Conservation (phyloP, 2,797 vertebrate species). For the Phrynocephalus guinanensis region DNA sequence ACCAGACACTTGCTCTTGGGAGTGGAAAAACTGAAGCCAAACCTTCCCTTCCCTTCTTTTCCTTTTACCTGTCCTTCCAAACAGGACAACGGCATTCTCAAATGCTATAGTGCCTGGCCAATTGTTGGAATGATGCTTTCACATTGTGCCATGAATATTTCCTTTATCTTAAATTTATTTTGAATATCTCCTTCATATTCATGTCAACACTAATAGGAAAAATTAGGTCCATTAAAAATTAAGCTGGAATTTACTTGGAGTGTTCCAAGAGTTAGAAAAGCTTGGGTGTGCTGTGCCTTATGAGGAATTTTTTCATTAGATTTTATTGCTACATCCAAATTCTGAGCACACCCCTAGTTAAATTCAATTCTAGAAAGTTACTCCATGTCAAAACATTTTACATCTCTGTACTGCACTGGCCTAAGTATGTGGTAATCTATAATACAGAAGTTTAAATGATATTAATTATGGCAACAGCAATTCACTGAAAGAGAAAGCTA, state of each 20-base stretch:
- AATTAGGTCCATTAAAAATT: not conserved
- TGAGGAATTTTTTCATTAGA: not conserved
- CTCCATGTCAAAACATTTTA: not conserved
- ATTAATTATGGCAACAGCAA: not conserved
- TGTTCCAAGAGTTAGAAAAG: not conserved
- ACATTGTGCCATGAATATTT: not conserved
- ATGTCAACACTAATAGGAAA: not conserved
- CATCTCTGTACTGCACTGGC: not conserved
- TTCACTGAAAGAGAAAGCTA: not conserved
- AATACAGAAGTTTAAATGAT: not conserved
- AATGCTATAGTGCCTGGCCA: not conserved
- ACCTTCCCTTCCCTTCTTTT: not conserved
- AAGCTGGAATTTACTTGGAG: not conserved
- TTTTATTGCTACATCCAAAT: not conserved
- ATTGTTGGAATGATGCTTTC: not conserved
- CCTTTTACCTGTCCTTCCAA: not conserved
- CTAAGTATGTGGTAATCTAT: not conserved
- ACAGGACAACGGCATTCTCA: not conserved
- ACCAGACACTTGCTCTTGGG: too few relatives aligned
- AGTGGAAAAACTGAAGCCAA: not conserved
- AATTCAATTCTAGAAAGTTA: not conserved
- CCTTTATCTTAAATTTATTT: not conserved
- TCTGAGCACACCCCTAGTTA: not conserved
- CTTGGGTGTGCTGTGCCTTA: not conserved
- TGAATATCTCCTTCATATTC: not conserved